Evolutionary conservation across 2,113 vertebrate species (phyloP).

Genomic region (Kryptolebias marmoratus): DNA sequence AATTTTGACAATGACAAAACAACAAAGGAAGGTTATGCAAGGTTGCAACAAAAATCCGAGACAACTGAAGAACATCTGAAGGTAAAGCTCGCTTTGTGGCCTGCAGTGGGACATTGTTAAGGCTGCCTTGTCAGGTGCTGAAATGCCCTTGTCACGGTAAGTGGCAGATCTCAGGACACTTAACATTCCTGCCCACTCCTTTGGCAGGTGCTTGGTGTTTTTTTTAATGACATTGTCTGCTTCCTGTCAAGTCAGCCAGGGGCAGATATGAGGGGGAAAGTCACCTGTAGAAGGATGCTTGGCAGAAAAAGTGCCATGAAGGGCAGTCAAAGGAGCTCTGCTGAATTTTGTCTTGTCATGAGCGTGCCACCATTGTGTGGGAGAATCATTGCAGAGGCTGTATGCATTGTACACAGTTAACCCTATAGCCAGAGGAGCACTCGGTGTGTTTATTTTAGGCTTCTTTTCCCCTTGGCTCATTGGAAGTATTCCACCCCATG

Average conservation of each 20-base stretch:
- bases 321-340: slow-evolving; percentile 36
- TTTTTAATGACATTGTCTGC: slow-evolving; percentile 71
- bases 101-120: slow-evolving; percentile 26
- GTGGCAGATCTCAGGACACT: slow-evolving; percentile 67
- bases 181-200: slow-evolving; percentile 57
- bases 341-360: slow-evolving; percentile 19
- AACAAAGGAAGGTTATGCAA: too few relatives aligned
- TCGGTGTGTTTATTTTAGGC: slow-evolving; percentile 20
- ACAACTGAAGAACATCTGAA: slow-evolving; percentile 55
- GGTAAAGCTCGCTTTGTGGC: slow-evolving; percentile 50
- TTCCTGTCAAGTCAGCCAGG: slow-evolving; percentile 68
- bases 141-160: slow-evolving; percentile 74
- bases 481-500: slow-evolving; percentile 24
- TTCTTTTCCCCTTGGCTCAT: slow-evolving; percentile 19
- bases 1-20: too few relatives aligned
- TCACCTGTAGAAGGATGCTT: slow-evolving; percentile 62
- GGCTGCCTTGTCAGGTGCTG: slow-evolving; percentile 49
- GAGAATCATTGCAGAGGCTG: neutral
- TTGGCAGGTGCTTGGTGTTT: slow-evolving; percentile 62
- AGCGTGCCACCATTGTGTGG: neutral
- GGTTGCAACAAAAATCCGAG: neutral
- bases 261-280: slow-evolving; percentile 57
- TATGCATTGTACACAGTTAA: neutral
- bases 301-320: slow-evolving; percentile 46
- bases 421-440: neutral